Base-by-base conservation (phyloP, 2,113 vertebrate species). In the Nematolebias whitei region DNA sequence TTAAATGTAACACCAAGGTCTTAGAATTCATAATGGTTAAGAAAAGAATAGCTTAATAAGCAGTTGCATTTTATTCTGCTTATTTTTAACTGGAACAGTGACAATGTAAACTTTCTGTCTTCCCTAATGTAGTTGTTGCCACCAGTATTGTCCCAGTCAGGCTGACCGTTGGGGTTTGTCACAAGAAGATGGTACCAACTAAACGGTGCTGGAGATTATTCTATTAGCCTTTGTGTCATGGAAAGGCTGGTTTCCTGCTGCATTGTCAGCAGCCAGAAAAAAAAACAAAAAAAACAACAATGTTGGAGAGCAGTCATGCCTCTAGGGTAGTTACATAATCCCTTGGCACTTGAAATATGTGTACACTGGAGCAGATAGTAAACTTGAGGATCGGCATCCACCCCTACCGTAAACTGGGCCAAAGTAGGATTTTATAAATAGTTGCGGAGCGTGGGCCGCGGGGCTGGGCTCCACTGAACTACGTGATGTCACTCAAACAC, bases 341-440 rank as follows among this genome's bases (percentile, higher is more conserved):
- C 80, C 78, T 68, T 85, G 90, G 88, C 83, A 76, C 84, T 78
- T 70, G 23, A 84, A 86, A 75, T 84, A 82, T 86, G 83, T 81
- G 85, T 71, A 85, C 80, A 75, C 84, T 83, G 72, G 76, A 82
- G 71, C 79, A 78, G 84, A 88, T 88, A 87, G 88, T 85, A 85
- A 79, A 87, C 74, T 79, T 84, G 77, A 79, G 78, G 82, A 88
- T 79, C 76, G 62, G 85, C 85, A 83, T 82, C 85, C 87, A 90
- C 79, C 82, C 85, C 86, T 85, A 73, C 79, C 68, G 35, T 83
- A 85, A 86, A 88, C 73, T 87, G 84, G 86, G 88, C 87, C 82
- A 89, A 81, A 90, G 87, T 86, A 80, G 74, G 88, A 74, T 85
- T 88, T 89, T 92, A 87, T 91, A 92, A 91, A 92, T 91, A 90